Base-by-base conservation (phyloP, 2,113 vertebrate genomes). In the Petromus typicus region DNA sequence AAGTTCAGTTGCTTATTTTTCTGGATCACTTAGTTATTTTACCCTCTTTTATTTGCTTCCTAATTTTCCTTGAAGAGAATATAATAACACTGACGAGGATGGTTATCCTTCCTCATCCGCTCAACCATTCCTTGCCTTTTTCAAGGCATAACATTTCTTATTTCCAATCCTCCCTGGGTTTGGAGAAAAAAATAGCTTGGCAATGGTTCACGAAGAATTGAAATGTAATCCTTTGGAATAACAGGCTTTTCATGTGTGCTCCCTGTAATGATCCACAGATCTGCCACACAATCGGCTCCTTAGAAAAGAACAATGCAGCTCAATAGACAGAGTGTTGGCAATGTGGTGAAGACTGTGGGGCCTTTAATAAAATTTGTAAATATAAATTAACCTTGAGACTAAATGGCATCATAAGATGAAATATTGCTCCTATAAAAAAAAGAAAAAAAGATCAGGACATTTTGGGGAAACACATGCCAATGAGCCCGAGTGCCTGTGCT, bases 171-270 rank as follows among this genome's bases (percentile, higher is more conserved):
- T 97, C 83, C 22, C 57, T 1, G 59, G 89, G 93, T 85, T 90
- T 96, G 37, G 45, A 84, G 93, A 93, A 94, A 97, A 97, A 96
- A n/a, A 91, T 34, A 94, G 95, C 86, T 96, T 96, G 97, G 97
- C 97, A 96, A 89, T 95, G 96, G 96, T 97, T 97, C 96, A 96
- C 97, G 97, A 95, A 93, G 97, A 97, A 97, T 97, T 96, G 97
- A 95, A 97, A 97, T 96, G 96, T 97, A 97, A 97, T 97, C 97
- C 97, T 97, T 97, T 94, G 96, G 95, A 97, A 97, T 97, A 97
- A 97, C 97, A 97, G 96, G 95, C 97, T 97, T 97, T 97, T 97
- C 97, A 93, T 96, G 95, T 96, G 86, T 71, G 93, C 94, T 97
- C 93, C 94, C 93, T 95, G 89, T 96, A 93, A 97, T 84, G 97